phyloP scores from a whole-genome alignment of 2,888 invertebrate genomes.

The Tricholauxania praeusta region DNA sequence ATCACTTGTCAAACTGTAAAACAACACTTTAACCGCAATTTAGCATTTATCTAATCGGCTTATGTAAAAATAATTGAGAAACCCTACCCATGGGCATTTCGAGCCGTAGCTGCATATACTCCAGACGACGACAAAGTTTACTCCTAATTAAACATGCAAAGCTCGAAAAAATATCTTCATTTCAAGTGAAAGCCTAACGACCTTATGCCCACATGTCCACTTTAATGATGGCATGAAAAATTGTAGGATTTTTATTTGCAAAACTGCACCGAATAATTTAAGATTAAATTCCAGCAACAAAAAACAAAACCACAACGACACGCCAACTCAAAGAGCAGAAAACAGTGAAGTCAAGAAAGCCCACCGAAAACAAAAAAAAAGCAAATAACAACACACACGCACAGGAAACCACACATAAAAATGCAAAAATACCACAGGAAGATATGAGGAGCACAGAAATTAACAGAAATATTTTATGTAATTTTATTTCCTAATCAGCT shows the following conservation, averaged over 20 bases:
- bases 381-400: neutral
- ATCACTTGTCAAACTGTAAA: slow-evolving; percentile 7
- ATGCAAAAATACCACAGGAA: neutral
- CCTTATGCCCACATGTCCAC: neutral
- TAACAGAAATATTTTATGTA: slow-evolving; percentile 9
- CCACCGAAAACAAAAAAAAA: neutral
- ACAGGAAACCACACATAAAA: slow-evolving; percentile 15
- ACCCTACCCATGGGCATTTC: neutral
- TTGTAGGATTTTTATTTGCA: slow-evolving; percentile 28
- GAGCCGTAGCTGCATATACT: neutral
- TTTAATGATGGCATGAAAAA: slow-evolving; percentile 20
- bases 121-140: slow-evolving; percentile 4
- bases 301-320: neutral
- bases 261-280: slow-evolving; percentile 34
- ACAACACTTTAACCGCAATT: slow-evolving; percentile 15
- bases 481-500: slow-evolving; percentile 40
- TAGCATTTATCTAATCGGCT: slow-evolving; percentile 31
- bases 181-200: neutral
- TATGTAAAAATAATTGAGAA: neutral
- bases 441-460: neutral
- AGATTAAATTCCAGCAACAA: slow-evolving; percentile 16
- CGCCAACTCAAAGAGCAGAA: neutral
- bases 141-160: slow-evolving; percentile 31
- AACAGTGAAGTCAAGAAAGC: neutral
- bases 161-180: slow-evolving; percentile 9